Conservation (phyloP, 2,797 vertebrate genomes). For the Arremon aurantiirostris region DNA sequence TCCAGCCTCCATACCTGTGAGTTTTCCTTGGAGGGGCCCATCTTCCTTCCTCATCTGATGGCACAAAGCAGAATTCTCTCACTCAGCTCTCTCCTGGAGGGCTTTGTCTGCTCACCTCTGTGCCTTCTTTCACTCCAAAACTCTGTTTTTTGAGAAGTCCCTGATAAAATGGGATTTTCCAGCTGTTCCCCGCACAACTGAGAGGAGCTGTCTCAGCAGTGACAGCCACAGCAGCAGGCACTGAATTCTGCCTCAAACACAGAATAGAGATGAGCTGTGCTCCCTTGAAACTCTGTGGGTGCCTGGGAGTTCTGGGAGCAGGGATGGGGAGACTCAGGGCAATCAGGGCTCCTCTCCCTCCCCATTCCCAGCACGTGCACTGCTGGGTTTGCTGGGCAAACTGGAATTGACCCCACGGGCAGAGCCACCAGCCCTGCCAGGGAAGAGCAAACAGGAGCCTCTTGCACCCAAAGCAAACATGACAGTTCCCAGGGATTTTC, state of each 20-base stretch:
- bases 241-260: fast-evolving
- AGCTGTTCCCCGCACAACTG: fast-evolving
- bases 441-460: not conserved
- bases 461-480: not conserved
- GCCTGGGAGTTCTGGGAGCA: not conserved
- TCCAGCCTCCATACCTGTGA: not conserved
- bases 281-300: fast-evolving
- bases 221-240: not conserved
- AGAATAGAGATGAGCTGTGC: fast-evolving
- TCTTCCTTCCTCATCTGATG: not conserved
- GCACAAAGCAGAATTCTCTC: not conserved
- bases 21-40: not conserved
- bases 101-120: not conserved
- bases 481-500: not conserved
- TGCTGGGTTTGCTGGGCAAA: not conserved
- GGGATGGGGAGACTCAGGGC: fast-evolving
- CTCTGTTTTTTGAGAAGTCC: not conserved
- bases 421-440: not conserved
- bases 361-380: fast-evolving
- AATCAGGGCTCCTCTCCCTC: not conserved
- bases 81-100: fast-evolving
- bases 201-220: not conserved
- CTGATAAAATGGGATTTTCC: not conserved
- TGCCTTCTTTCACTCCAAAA: not conserved
- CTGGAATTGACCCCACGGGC: not conserved